Conservation (phyloP, 2,888 invertebrate genomes). For the Hirtodrosophila alboralis region DNA sequence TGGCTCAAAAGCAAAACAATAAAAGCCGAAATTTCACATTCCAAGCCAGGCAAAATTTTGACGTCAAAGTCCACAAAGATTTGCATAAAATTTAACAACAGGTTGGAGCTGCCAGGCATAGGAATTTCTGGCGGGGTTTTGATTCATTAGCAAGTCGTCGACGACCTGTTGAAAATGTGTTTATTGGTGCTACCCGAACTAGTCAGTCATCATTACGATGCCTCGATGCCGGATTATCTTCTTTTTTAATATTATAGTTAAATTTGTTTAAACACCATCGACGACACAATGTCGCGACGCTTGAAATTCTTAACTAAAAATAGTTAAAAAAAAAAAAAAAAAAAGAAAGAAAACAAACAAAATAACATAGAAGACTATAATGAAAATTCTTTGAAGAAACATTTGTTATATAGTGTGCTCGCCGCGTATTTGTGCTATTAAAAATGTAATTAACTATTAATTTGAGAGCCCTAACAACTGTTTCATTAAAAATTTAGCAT, state of each 20-base stretch:
- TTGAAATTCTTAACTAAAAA: constrained; percentile 50
- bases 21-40: constrained; percentile 75
- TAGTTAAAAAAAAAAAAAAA: constrained; percentile 23
- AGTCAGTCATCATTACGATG: constrained; percentile 58
- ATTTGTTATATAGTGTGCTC: not conserved
- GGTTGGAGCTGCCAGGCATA: constrained; percentile 53
- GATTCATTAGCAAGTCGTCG: constrained; percentile 65
- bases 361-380: no score
- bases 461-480: constrained; percentile 49
- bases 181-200: constrained; percentile 58
- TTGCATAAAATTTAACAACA: constrained; percentile 60
- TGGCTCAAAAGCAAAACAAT: constrained; percentile 27
- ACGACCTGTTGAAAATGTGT: constrained; percentile 35
- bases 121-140: constrained; percentile 73
- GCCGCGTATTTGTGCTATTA: constrained; percentile 4
- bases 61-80: constrained; percentile 78
- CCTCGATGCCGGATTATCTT: constrained; percentile 34
- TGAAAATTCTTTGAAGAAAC: no score
- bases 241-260: constrained; percentile 6
- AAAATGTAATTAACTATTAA: constrained; percentile 7
- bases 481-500: constrained; percentile 8
- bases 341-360: no score
- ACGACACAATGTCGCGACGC: constrained; percentile 60
- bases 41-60: constrained; percentile 65
- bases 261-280: constrained; percentile 32